Evolutionary conservation across 2,113 vertebrate genomes (phyloP), one percentile per base, ranked within the genome.

Genomic region (Hemibagrus wyckioides): DNA sequence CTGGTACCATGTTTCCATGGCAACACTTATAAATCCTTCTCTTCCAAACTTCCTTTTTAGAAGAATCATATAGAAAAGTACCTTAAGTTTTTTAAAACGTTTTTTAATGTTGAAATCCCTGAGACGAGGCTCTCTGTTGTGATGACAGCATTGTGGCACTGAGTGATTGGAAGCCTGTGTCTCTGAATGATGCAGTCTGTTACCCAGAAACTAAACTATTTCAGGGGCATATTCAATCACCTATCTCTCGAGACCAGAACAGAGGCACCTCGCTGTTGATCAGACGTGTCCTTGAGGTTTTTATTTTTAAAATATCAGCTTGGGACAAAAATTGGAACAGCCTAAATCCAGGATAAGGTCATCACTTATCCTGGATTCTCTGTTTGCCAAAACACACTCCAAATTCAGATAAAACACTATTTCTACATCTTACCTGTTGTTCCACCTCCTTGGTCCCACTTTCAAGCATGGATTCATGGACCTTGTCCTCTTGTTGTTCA

Each of bases 161-260:
- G 50, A 57, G 57, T 80, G 75, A 36, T 30, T 80, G 83, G 65
- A 56, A 48, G 9, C 41, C 54, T 85, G 52, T 67, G 75, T 50
- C 36, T 85, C 30, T 84, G 15, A 19, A 80, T 76, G 80, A 88
- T 77, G 36, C 86, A 83, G 82, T 86, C 69, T 84, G 79, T 84
- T 84, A 89, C 69, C n/a, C 83, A 84, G 91, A 90, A 92, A 28
- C 86, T 56, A 54, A 77, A 90, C 90, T 93, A 90, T 91, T 93
- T 91, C 61, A 41, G 92, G 91, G 90, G 87, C 85, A 85, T 92
- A 88, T 92, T 92, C 91, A 90, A 91, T 92, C 92, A 92, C 83
- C 69, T 56, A 88, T 83, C 92, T 84, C 54, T 89, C 89, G 92
- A 92, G 89, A 86, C 86, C 87, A 41, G 41, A 84, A 85, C 44